Evolutionary conservation across 2,888 invertebrate species (phyloP).

Genomic region (Silvanus unidentatus): DNA sequence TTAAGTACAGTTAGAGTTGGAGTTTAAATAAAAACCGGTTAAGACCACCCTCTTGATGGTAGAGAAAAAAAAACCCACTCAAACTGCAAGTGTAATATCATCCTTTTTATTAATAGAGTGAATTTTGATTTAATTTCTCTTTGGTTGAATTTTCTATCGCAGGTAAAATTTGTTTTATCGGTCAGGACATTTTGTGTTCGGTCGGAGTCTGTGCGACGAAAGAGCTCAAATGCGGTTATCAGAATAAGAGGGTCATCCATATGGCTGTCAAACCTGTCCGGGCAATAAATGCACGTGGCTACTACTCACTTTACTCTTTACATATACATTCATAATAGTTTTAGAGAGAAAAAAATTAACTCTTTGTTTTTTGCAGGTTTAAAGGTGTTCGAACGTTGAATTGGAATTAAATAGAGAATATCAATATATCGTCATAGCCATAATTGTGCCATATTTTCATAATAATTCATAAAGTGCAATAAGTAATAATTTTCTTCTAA

Average conservation of each 20-base stretch:
- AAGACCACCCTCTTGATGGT: too few relatives aligned
- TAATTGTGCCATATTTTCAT: slow-evolving; percentile 36
- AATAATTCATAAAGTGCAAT: slow-evolving; percentile 42
- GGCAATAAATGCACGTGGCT: slow-evolving; percentile 36
- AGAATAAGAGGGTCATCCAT: slow-evolving; percentile 22
- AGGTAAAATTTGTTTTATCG: too few relatives aligned
- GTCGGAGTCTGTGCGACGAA: neutral
- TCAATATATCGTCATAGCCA: slow-evolving; percentile 22
- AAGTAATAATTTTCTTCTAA: slow-evolving; percentile 9
- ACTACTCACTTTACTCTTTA: slow-evolving; percentile 16
- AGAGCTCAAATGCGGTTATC: neutral
- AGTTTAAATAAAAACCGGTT: slow-evolving; percentile 31
- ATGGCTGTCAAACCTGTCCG: slow-evolving; percentile 42
- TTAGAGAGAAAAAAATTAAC: too few relatives aligned
- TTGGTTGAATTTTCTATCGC: too few relatives aligned
- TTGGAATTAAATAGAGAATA: too few relatives aligned
- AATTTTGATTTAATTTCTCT: too few relatives aligned
- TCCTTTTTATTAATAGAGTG: too few relatives aligned
- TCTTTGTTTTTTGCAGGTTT: too few relatives aligned
- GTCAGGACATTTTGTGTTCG: too few relatives aligned
- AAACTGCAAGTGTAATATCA: slow-evolving; percentile 15
- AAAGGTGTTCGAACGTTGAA: too few relatives aligned
- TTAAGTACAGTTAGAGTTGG: slow-evolving; percentile 23
- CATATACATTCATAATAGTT: too few relatives aligned
- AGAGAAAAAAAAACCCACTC: too few relatives aligned